phyloP scores from a whole-genome alignment of 1,140 invertebrate genomes.

The Drosophila kurseongensis region DNA sequence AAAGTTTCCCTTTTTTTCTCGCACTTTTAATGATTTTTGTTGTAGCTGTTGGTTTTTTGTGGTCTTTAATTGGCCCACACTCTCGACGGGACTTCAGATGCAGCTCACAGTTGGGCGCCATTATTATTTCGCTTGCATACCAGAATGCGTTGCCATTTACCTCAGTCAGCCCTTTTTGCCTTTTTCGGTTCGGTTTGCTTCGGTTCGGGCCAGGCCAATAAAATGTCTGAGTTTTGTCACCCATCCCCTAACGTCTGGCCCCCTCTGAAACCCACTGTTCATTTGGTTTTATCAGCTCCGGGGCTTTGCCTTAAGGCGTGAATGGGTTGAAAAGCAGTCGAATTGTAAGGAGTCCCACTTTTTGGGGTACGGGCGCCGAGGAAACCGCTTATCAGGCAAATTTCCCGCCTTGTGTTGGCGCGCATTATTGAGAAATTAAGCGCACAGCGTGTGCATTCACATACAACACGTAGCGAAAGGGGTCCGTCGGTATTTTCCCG shows the following conservation, averaged over 20 bases:
- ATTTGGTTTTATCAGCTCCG: constrained; percentile 43
- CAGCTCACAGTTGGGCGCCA: constrained; percentile 43
- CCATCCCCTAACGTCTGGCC: not conserved
- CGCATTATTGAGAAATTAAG: constrained; percentile 78
- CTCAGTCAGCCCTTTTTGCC: constrained; percentile 23
- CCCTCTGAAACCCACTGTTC: constrained; percentile 18
- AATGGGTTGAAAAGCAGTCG: constrained; percentile 3
- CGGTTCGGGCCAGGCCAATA: constrained; percentile 51
- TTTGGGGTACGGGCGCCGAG: constrained; percentile 3
- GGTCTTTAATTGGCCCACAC: constrained; percentile 71
- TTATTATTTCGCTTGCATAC: constrained; percentile 66
- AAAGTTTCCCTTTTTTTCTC: constrained; percentile 49
- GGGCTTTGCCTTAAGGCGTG: constrained; percentile 12
- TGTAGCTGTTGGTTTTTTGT: constrained; percentile 29
- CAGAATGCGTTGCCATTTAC: constrained; percentile 4
- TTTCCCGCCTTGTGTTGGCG: constrained; percentile 60
- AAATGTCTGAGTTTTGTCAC: constrained; percentile 62
- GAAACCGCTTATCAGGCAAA: constrained; percentile 69
- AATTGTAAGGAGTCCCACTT: not conserved
- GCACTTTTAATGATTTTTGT: constrained; percentile 25
- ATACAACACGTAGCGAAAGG: constrained; percentile 39
- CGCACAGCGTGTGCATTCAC: constrained; percentile 57
- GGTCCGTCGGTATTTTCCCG: constrained; percentile 12
- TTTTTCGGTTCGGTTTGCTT: constrained; percentile 6
- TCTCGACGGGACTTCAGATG: constrained; percentile 62